These are phyloP conservation scores for Tinea semifulvella DNA, from an alignment of 2,888 invertebrate species.

Conservation along the genomic window DNA sequence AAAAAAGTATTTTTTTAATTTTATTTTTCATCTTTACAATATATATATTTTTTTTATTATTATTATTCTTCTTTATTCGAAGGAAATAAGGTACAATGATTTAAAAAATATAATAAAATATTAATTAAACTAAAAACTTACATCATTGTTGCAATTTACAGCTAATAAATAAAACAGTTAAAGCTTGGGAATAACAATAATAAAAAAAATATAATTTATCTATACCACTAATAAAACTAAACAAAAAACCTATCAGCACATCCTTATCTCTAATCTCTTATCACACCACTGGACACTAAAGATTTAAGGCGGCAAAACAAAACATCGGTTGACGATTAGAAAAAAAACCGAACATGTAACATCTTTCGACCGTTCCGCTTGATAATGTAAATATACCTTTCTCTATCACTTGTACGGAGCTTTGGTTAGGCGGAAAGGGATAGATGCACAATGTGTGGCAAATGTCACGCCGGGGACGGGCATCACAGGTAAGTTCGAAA, in stretches of 20 bases:
- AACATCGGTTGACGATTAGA: constrained; percentile 35
- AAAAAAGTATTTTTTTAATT: too few relatives aligned
- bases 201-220: too few relatives aligned
- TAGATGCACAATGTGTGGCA: constrained; percentile 32
- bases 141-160: too few relatives aligned
- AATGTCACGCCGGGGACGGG: constrained; percentile 52
- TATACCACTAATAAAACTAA: too few relatives aligned
- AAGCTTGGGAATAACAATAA: too few relatives aligned
- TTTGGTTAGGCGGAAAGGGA: constrained; percentile 28
- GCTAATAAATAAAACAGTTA: too few relatives aligned
- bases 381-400: constrained; percentile 33
- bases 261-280: neutral
- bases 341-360: constrained; percentile 30
- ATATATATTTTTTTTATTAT: too few relatives aligned
- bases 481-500: constrained; percentile 50
- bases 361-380: constrained; percentile 45
- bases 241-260: neutral
- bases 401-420: constrained; percentile 23
- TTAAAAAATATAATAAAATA: too few relatives aligned
- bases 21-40: too few relatives aligned
- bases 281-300: constrained; percentile 19
- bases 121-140: too few relatives aligned
- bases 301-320: constrained; percentile 54
- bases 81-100: too few relatives aligned
- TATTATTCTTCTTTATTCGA: too few relatives aligned